Evolutionary conservation across 2,797 vertebrate species (phyloP), one percentile per base, ranked within the genome.

Genomic region (Crocodylus rhombifer): DNA sequence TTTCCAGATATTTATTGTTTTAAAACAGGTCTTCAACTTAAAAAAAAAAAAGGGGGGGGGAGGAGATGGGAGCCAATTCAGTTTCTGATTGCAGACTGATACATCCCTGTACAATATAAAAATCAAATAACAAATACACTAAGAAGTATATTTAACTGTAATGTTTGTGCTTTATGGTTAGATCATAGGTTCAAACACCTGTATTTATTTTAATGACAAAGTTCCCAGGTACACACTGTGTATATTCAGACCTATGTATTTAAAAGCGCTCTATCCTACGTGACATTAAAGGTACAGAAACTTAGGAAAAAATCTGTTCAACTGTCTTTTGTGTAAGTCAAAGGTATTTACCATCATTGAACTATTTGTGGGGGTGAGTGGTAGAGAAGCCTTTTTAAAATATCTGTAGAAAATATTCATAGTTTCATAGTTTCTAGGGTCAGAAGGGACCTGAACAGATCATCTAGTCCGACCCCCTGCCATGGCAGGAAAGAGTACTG

Each of bases 191-290:
- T 92, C 23, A 64, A 14, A 15, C 77, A 62, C 65, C 18, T 69
- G 10, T 36, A 5, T 42, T 82, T 65, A 4, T 76, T 91, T 88
- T 33, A 57, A 62, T 56, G 21, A 61, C 7, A 9, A 58, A 86
- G 56, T 21, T 56, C 74, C 42, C 6, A 55, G 71, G 60, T 75
- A 81, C 36, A 23, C 8, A 5, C 30, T 84, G 0, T 8, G 1
- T 36, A 6, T 36, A 7, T 78, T 18, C 5, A 57, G 5, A 17
- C 2, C 2, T 4, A 0, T 1, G 65, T 57, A 42, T 26, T 36
- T 80, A 12, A 86, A 51, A 85, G 90, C 64, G 12, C 30, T 14
- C 26, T 51, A 0, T 58, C 15, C 33, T 69, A 11, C 33, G 61
- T 82, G 64, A 71, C 87, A 42, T 13, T 63, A 64, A 61, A 87